These are phyloP conservation scores for human DNA, from an alignment of 2,113 vertebrate species.

Conservation along the genomic window DNA sequence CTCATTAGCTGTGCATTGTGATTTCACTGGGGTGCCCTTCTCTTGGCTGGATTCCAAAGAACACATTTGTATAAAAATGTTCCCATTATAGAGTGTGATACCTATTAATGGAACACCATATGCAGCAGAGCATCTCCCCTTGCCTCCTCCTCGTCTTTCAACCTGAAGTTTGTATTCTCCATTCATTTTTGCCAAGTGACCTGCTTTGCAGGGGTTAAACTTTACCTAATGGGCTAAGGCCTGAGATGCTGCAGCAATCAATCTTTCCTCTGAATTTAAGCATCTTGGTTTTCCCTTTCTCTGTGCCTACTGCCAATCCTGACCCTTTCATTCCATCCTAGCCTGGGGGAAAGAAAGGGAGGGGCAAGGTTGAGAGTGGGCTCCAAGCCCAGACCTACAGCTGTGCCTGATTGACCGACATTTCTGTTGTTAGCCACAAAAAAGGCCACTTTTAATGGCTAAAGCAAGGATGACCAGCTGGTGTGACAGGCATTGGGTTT, in stretches of 20 bases:
- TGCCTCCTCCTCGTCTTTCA: slow-evolving; percentile 59
- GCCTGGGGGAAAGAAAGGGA: slow-evolving; percentile 59
- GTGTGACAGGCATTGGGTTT: slow-evolving; percentile 66
- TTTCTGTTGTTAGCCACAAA: slow-evolving; percentile 71
- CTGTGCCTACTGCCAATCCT: slow-evolving; percentile 53
- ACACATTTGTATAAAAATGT: slow-evolving; percentile 85
- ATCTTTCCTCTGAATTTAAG: slow-evolving; percentile 72
- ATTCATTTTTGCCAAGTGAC: slow-evolving; percentile 72
- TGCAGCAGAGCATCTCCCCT: slow-evolving; percentile 68
- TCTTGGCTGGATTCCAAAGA: slow-evolving; percentile 84
- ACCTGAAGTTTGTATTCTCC: slow-evolving; percentile 74
- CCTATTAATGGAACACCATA: slow-evolving; percentile 83
- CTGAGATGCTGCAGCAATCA: slow-evolving; percentile 75
- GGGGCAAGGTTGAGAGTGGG: slow-evolving; percentile 34
- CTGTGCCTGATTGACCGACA: slow-evolving; percentile 70
- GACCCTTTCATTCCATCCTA: slow-evolving; percentile 66
- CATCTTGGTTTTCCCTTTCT: slow-evolving; percentile 69
- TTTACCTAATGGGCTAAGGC: slow-evolving; percentile 81
- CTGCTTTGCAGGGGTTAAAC: slow-evolving; percentile 83
- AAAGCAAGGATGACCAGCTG: slow-evolving; percentile 65
- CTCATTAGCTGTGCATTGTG: slow-evolving; percentile 85
- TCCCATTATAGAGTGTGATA: slow-evolving; percentile 84
- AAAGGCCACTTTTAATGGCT: slow-evolving; percentile 71
- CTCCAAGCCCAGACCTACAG: slow-evolving; percentile 67
- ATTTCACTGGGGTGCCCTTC: slow-evolving; percentile 82